A percentile compares a stretch with the other conserved stretches of the same genome.
Conservation (phyloP, 2,113 vertebrate genomes). For the Hemicordylus capensis region DNA sequence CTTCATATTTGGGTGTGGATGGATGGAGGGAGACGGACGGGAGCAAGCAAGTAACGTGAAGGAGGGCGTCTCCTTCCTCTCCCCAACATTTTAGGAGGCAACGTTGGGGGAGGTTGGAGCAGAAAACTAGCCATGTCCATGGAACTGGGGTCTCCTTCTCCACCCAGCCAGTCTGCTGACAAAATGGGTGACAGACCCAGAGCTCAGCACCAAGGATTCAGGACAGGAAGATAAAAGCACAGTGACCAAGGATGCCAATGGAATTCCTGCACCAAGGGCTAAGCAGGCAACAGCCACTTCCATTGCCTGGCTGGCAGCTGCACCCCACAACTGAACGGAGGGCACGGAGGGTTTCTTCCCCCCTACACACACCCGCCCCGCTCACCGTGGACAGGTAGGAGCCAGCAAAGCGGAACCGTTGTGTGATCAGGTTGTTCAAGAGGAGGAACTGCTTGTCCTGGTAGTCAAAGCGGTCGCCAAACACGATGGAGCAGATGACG, state of each 20-base stretch:
- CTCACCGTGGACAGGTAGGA: background rate
- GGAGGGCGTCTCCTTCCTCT: background rate
- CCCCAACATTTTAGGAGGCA: background rate
- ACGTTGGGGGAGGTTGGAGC: background rate
- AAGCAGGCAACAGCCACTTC: no score
- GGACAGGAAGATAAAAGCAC: background rate
- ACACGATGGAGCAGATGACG: slow-evolving; percentile 66
- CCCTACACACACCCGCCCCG: no score
- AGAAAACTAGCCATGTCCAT: no score
- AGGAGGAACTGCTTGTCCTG: slow-evolving; percentile 53
- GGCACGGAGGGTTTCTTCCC: background rate
- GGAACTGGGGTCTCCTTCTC: background rate
- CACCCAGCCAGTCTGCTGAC: background rate
- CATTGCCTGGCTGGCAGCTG: background rate
- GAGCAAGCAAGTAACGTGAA: no score
- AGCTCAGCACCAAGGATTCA: background rate
- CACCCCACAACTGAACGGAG: background rate
- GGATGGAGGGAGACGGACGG: background rate
- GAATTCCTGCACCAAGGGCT: background rate
- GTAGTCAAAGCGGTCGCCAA: slow-evolving; percentile 63
- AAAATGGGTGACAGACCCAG: background rate
- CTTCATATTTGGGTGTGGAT: background rate
- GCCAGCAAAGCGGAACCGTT: background rate
- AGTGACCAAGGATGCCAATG: background rate
- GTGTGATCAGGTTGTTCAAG: background rate